phyloP scores from a whole-genome alignment of 2,797 vertebrate species.

The Sebastes baramenuke region DNA sequence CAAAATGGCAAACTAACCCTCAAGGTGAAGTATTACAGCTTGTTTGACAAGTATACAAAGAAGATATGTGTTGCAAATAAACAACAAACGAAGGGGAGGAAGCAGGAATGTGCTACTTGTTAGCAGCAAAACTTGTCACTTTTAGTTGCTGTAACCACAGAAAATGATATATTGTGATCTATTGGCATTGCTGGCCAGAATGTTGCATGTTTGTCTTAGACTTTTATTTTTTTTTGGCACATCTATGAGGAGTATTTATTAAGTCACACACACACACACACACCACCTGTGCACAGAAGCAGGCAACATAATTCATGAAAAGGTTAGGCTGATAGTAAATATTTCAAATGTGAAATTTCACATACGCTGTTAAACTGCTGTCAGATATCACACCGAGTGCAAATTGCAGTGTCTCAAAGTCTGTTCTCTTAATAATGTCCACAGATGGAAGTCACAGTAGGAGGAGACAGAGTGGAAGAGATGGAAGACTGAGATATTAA shows the following conservation, averaged over 20 bases:
- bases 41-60: background rate
- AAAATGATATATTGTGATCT: background rate
- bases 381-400: constrained; percentile 13
- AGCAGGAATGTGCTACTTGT: too few species aligned
- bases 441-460: constrained; percentile 17
- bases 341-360: background rate
- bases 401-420: constrained; percentile 7
- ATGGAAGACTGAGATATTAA: background rate
- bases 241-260: background rate
- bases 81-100: background rate
- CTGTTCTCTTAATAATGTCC: constrained; percentile 4
- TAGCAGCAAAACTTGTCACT: background rate
- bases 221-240: background rate
- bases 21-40: background rate
- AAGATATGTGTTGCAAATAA: background rate
- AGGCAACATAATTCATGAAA: background rate
- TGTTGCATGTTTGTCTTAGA: background rate
- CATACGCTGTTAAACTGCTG: background rate
- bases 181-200: too few species aligned
- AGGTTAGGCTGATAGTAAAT: background rate
- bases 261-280: background rate
- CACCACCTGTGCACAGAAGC: background rate
- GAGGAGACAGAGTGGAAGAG: background rate
- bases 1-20: background rate
- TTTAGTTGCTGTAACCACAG: background rate